phyloP scores from a whole-genome alignment of 2,888 invertebrate genomes.

The Scaptomyza cyrtandrae region DNA sequence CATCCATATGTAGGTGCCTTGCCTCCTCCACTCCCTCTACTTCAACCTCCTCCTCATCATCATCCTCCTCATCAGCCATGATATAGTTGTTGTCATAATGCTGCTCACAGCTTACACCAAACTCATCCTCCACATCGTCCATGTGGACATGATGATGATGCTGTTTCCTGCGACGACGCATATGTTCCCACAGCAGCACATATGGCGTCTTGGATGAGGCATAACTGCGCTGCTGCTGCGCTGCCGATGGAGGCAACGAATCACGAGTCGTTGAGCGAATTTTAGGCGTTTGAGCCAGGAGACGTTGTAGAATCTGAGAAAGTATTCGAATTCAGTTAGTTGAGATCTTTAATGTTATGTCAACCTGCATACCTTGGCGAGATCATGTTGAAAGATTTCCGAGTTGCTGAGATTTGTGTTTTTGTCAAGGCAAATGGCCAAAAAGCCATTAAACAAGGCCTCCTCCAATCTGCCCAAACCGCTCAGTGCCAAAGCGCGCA shows the following conservation, averaged over 20 bases:
- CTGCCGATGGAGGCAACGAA: conserved; percentile 40
- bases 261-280: conserved; percentile 52
- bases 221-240: conserved; percentile 61
- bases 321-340: neutral
- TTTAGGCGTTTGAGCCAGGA: conserved; percentile 82
- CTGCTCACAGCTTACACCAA: conserved; percentile 55
- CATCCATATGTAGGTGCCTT: conserved; percentile 54
- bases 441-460: conserved; percentile 85
- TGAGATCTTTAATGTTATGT: no score
- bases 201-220: conserved; percentile 64
- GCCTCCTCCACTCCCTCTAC: conserved; percentile 43
- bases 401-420: conserved; percentile 81
- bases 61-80: conserved; percentile 44
- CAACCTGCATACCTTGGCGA: conserved; percentile 81
- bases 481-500: conserved; percentile 85
- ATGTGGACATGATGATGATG: conserved; percentile 62
- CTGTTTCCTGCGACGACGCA: conserved; percentile 54
- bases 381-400: conserved; percentile 84
- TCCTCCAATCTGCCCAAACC: conserved; percentile 86
- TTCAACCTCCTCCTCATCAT: conserved; percentile 14
- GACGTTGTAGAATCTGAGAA: conserved; percentile 82
- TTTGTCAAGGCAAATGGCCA: conserved; percentile 86
- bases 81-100: conserved; percentile 65
- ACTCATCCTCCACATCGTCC: conserved; percentile 74
- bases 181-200: conserved; percentile 57